phyloP scores from a whole-genome alignment of 1,140 invertebrate species.

The Sycophila sp. region DNA sequence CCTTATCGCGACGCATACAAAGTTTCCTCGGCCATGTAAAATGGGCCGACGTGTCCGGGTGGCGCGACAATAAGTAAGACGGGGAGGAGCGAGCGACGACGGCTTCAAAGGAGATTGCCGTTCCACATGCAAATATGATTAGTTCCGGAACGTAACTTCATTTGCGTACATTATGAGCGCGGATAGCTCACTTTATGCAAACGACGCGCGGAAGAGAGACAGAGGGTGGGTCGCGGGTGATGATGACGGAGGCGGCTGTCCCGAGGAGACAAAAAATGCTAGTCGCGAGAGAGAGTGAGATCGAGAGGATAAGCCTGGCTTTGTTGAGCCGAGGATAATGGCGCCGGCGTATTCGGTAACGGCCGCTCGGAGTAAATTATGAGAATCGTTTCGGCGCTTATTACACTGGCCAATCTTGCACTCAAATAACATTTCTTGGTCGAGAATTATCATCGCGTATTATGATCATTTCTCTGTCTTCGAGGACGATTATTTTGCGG shows the following conservation, averaged over 20 bases:
- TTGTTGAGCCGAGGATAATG: not conserved
- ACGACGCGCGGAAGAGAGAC: constrained; percentile 33
- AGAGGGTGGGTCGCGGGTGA: not conserved
- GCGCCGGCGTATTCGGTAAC: too few relatives aligned
- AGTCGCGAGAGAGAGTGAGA: not conserved
- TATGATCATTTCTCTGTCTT: too few relatives aligned
- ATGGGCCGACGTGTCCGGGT: not conserved
- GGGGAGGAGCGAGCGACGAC: not conserved
- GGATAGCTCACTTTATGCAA: constrained; percentile 59
- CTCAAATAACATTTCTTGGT: too few relatives aligned
- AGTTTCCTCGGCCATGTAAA: not conserved
- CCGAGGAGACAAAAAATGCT: not conserved
- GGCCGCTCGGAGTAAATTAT: too few relatives aligned
- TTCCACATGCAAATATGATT: constrained; percentile 64
- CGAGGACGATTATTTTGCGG: too few relatives aligned
- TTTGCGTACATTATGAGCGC: constrained; percentile 62
- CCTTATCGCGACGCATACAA: not conserved
- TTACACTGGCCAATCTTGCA: too few relatives aligned
- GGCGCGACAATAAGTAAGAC: constrained; percentile 8
- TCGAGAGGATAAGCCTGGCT: not conserved
- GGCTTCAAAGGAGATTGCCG: constrained; percentile 58
- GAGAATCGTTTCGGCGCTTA: too few relatives aligned
- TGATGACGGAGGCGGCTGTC: not conserved
- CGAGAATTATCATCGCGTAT: too few relatives aligned
- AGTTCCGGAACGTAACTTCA: constrained; percentile 63